Evolutionary conservation across 2,797 vertebrate species (phyloP).

Genomic region (Crenichthys baileyi): DNA sequence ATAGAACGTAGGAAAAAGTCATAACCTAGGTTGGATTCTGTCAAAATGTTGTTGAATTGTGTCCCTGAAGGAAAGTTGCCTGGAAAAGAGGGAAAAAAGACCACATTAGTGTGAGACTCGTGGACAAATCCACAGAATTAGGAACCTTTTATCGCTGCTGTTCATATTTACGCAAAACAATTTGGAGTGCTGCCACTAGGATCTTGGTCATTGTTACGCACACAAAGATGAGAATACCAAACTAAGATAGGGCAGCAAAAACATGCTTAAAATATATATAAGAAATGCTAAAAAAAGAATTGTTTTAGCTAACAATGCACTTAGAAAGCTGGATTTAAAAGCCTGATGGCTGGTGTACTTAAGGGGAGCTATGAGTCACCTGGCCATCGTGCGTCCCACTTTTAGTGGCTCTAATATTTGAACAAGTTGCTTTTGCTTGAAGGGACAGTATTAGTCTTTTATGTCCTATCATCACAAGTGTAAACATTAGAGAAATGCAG

Average conservation of each 20-base stretch:
- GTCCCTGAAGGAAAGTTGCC: not conserved
- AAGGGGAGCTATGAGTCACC: too few species aligned
- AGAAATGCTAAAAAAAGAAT: not conserved
- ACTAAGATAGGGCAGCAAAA: too few species aligned
- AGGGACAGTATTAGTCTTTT: too few species aligned
- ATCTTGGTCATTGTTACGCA: not conserved
- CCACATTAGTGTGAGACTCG: not conserved
- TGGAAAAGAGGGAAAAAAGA: not conserved
- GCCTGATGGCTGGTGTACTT: too few species aligned
- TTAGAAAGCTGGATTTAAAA: too few species aligned
- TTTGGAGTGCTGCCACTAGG: not conserved
- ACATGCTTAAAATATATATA: not conserved
- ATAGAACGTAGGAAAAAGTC: not conserved
- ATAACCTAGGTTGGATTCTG: not conserved
- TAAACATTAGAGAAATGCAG: too few species aligned
- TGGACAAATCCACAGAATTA: not conserved
- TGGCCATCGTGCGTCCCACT: too few species aligned
- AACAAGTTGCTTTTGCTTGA: not conserved
- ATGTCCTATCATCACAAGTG: too few species aligned
- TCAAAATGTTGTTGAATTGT: not conserved
- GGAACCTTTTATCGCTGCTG: not conserved
- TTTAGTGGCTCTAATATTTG: too few species aligned
- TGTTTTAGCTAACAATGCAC: too few species aligned
- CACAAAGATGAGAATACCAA: not conserved
- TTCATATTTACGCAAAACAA: not conserved